Evolutionary conservation across 2,113 vertebrate genomes (phyloP).

Genomic region (Ramphastos sulfuratus): DNA sequence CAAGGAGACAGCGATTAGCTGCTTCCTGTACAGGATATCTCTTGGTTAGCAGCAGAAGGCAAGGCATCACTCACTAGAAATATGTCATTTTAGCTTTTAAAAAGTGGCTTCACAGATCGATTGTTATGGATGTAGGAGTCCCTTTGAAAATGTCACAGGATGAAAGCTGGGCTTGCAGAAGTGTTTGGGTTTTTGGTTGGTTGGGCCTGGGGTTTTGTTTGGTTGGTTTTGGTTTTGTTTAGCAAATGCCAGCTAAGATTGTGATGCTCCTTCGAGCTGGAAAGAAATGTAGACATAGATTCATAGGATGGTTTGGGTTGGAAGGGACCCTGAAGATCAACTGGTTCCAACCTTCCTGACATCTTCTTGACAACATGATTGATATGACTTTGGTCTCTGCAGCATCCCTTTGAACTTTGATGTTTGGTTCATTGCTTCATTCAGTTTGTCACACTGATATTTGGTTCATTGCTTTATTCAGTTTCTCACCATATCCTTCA

Average conservation of each 20-base stretch:
- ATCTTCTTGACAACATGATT: too few relatives aligned
- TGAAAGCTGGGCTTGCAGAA: not conserved
- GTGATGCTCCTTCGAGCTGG: not conserved
- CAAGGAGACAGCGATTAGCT: conserved; percentile 50
- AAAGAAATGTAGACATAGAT: not conserved
- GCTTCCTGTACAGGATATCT: conserved; percentile 39
- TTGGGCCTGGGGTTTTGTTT: not conserved
- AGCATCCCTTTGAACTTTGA: too few relatives aligned
- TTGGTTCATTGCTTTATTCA: too few relatives aligned
- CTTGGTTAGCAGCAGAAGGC: not conserved
- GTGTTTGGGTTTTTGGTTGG: fast-evolving
- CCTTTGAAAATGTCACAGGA: conserved; percentile 3
- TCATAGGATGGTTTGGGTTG: not conserved
- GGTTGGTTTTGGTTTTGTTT: not conserved
- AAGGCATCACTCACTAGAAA: conserved; percentile 17
- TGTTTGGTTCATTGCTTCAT: too few relatives aligned
- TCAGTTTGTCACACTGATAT: too few relatives aligned
- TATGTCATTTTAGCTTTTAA: conserved; percentile 19
- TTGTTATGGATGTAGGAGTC: not conserved
- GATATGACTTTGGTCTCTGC: too few relatives aligned
- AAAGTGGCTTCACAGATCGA: conserved; percentile 15
- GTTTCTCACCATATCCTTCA: too few relatives aligned
- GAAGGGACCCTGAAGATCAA: too few relatives aligned
- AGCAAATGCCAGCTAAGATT: not conserved
- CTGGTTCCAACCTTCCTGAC: too few relatives aligned